Evolutionary conservation across 2,113 vertebrate genomes (phyloP).

Genomic region (Arizona elegans): DNA sequence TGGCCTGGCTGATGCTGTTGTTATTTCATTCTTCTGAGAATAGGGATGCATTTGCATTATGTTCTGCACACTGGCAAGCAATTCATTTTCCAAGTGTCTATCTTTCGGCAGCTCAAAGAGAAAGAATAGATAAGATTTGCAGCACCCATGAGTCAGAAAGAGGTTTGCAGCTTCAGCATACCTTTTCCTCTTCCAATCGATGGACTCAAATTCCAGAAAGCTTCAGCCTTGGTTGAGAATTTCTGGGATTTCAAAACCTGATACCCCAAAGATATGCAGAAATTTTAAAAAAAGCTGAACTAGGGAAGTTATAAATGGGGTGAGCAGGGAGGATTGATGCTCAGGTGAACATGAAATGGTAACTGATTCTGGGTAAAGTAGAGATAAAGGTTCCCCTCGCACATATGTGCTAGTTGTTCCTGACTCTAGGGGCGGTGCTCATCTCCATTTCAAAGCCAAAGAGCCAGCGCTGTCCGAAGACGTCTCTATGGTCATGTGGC

Average conservation of each 20-base stretch:
- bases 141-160: neutral
- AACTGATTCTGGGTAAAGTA: neutral
- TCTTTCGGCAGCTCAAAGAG: neutral
- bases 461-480: no score
- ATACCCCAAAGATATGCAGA: neutral
- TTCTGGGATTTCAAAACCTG: neutral
- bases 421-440: no score
- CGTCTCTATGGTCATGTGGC: no score
- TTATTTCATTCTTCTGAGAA: neutral
- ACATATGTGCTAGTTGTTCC: no score
- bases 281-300: neutral
- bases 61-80: neutral
- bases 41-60: neutral
- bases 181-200: neutral
- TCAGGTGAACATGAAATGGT: neutral
- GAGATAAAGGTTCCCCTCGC: no score
- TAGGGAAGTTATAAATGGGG: neutral
- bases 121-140: neutral
- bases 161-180: neutral
- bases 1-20: neutral
- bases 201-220: neutral
- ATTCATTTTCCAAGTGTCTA: neutral
- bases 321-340: neutral
- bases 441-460: no score
- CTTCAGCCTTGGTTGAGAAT: neutral